These are phyloP conservation scores for Mesorhabditis belari DNA, from an alignment of 2,888 invertebrate genomes.

Conservation along the genomic window DNA sequence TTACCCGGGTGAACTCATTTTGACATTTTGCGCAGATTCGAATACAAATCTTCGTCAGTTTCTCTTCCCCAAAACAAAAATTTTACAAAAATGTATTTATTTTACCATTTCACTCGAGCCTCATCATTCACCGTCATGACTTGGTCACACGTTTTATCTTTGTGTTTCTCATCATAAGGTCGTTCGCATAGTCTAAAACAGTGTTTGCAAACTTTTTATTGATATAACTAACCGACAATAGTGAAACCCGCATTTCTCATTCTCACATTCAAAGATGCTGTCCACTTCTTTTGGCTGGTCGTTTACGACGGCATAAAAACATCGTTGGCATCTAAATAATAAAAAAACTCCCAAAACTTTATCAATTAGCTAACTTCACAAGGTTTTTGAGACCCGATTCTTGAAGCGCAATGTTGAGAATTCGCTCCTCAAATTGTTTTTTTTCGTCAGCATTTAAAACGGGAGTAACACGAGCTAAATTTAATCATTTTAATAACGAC, in stretches of 20 bases:
- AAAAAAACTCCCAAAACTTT: neutral
- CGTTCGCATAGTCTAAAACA: neutral
- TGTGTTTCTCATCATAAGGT: neutral
- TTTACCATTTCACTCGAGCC: neutral
- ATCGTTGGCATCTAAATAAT: neutral
- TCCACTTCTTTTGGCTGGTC: neutral
- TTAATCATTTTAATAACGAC: neutral
- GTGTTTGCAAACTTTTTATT: neutral
- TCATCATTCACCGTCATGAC: neutral
- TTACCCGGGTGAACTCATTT: neutral
- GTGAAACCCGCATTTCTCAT: neutral
- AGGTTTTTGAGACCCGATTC: neutral
- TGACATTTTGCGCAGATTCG: neutral
- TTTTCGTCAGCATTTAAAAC: neutral
- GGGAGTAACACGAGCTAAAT: neutral
- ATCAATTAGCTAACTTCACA: neutral
- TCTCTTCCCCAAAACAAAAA: neutral
- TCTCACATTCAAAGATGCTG: neutral
- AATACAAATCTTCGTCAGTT: neutral
- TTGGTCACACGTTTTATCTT: neutral
- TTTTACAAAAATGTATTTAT: neutral
- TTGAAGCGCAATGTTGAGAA: neutral
- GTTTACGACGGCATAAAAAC: neutral
- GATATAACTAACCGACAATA: neutral
- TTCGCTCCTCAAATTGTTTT: neutral